Evolutionary conservation across 2,113 vertebrate genomes (phyloP).

Genomic region (Petromus typicus): DNA sequence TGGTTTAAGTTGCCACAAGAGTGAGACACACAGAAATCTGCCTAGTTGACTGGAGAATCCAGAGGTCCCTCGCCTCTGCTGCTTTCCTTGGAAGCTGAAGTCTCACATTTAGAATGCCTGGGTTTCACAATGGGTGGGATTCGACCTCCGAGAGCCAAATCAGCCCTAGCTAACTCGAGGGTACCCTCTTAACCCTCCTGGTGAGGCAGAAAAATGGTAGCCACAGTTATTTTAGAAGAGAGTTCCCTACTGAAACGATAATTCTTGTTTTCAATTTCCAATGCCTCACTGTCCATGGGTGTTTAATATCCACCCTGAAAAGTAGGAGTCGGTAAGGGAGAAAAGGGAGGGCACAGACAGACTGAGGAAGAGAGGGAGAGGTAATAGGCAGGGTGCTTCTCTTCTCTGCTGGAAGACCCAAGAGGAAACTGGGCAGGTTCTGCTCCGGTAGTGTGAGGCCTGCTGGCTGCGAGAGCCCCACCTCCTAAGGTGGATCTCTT

Average conservation of each 20-base stretch:
- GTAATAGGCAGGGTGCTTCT: not conserved
- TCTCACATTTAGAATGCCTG: not conserved
- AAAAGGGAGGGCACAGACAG: not conserved
- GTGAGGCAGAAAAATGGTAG: not conserved
- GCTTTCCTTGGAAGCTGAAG: not conserved
- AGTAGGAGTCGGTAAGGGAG: not conserved
- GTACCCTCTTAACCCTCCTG: not conserved
- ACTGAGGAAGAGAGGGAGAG: not conserved
- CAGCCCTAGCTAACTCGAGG: not conserved
- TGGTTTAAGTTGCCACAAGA: not conserved
- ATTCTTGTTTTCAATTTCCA: constrained; percentile 35
- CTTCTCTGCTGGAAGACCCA: not conserved
- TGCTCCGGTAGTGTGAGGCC: not conserved
- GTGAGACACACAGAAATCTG: not conserved
- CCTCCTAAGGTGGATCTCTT: not conserved
- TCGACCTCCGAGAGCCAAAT: not conserved
- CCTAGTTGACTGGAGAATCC: not conserved
- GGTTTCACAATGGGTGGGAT: not conserved
- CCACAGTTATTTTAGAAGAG: not conserved
- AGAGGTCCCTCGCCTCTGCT: not conserved
- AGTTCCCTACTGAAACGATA: not conserved
- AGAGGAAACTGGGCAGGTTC: not conserved
- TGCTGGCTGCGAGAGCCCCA: not conserved
- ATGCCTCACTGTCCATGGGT: not conserved
- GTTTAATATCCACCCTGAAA: constrained; percentile 3